Evolutionary conservation across 2,797 vertebrate species (phyloP).

Genomic region (Sparus aurata): DNA sequence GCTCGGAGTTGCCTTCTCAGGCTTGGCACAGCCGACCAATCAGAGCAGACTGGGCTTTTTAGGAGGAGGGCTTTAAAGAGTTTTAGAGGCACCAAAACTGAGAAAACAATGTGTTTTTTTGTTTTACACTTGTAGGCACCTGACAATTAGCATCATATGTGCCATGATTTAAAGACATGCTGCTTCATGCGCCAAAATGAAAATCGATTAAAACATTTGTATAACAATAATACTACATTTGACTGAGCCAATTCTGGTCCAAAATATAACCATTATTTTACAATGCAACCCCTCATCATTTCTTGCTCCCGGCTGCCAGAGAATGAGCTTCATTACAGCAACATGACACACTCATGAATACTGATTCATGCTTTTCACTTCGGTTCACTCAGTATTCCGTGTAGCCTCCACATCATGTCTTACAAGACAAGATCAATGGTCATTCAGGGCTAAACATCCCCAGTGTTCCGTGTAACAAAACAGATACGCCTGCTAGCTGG

Average conservation of each 20-base stretch:
- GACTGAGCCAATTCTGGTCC: slow-evolving; percentile 27
- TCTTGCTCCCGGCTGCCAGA: slow-evolving; percentile 51
- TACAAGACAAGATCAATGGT: slow-evolving; percentile 74
- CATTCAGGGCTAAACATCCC: slow-evolving; percentile 58
- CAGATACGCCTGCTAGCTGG: slow-evolving; percentile 23
- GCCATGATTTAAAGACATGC: neutral
- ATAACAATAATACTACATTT: slow-evolving; percentile 44
- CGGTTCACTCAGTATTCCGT: slow-evolving; percentile 58
- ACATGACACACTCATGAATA: slow-evolving; percentile 70
- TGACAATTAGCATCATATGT: too few species aligned
- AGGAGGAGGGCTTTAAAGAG: too few species aligned
- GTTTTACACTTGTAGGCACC: too few species aligned
- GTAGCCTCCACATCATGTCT: slow-evolving; percentile 62
- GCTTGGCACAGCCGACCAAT: too few species aligned
- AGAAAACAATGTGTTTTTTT: too few species aligned
- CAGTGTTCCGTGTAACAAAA: slow-evolving; percentile 45
- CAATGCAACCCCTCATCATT: slow-evolving; percentile 46
- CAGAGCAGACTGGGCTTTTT: too few species aligned
- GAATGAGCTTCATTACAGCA: slow-evolving; percentile 69
- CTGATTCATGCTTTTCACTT: slow-evolving; percentile 56
- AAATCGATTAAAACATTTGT: neutral
- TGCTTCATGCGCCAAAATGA: slow-evolving; percentile 5
- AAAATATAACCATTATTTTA: slow-evolving; percentile 53
- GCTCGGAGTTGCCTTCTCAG: too few species aligned
- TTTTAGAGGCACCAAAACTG: too few species aligned